phyloP scores from a whole-genome alignment of 2,113 vertebrate species.

The Guaruba guarouba region DNA sequence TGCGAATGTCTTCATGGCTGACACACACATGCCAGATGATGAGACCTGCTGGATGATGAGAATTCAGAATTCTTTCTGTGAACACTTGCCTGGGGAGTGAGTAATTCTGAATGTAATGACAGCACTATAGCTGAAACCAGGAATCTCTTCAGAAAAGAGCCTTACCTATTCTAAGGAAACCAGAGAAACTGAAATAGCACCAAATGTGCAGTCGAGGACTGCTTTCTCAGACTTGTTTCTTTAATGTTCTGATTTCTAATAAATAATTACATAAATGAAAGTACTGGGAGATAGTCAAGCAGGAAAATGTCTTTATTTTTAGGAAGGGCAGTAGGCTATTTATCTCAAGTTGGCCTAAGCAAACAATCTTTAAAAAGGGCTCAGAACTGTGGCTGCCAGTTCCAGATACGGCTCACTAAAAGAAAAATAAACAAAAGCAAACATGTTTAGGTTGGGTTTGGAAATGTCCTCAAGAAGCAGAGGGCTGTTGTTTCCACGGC shows the following conservation, averaged over 20 bases:
- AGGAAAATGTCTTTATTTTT: slow-evolving; percentile 51
- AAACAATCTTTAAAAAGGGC: slow-evolving; percentile 39
- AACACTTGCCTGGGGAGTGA: neutral
- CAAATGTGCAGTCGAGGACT: neutral
- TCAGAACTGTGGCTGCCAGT: slow-evolving; percentile 1
- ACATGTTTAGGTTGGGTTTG: neutral
- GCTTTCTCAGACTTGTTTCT: neutral
- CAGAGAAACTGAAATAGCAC: neutral
- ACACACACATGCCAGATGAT: too few relatives aligned
- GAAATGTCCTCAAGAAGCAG: neutral
- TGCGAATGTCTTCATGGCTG: neutral
- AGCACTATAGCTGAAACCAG: neutral
- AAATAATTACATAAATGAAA: slow-evolving; percentile 28
- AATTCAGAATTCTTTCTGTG: neutral
- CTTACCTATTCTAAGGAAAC: neutral
- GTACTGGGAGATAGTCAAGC: neutral
- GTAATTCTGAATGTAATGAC: neutral
- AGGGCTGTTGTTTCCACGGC: neutral
- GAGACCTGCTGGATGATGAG: neutral
- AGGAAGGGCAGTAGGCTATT: slow-evolving; percentile 5
- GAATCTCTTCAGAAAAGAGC: neutral
- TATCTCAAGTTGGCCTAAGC: slow-evolving; percentile 6
- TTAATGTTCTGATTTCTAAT: neutral
- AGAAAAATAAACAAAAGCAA: slow-evolving; percentile 37
- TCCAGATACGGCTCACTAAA: slow-evolving; percentile 6